Percentiles rank a stretch among this genome's conserved stretches.
phyloP scores from a whole-genome alignment of 2,797 vertebrate species.

The Microcaecilia unicolor region DNA sequence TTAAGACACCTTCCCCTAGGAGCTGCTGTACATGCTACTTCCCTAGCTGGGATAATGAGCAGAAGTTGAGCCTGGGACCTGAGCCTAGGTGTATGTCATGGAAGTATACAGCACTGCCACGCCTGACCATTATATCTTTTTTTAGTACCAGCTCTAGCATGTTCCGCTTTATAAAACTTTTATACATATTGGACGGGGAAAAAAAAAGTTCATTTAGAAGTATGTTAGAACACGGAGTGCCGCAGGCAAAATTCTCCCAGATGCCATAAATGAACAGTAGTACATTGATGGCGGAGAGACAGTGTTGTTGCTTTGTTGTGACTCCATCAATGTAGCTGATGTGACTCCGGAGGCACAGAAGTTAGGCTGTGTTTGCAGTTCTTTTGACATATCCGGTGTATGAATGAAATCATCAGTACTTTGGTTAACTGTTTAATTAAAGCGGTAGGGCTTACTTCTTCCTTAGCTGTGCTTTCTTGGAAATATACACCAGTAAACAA shows the following conservation, averaged over 20 bases:
- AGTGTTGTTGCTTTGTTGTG: slow-evolving; percentile 22
- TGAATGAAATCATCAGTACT: neutral
- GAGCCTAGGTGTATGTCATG: no score
- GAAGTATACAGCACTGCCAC: no score
- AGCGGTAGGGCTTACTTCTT: neutral
- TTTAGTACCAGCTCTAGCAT: no score
- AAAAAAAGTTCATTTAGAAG: no score
- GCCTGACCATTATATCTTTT: no score
- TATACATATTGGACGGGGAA: no score
- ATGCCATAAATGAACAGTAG: slow-evolving; percentile 32
- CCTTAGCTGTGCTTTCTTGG: neutral
- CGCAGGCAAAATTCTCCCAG: slow-evolving; percentile 29
- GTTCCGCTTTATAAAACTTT: slow-evolving; percentile 20
- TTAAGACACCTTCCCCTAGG: no score
- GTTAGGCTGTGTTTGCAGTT: slow-evolving; percentile 20
- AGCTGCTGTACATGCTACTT: no score
- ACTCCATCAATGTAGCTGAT: slow-evolving; percentile 21
- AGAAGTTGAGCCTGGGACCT: no score
- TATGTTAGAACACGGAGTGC: neutral
- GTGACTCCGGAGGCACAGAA: slow-evolving; percentile 12
- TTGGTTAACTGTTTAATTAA: neutral
- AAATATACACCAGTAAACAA: no score
- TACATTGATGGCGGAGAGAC: slow-evolving; percentile 34
- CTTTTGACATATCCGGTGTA: slow-evolving; percentile 29
- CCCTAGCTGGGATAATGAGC: no score